Percentiles rank a stretch among this genome's conserved stretches.
These are phyloP conservation scores for Eupithecia subfuscata DNA, from an alignment of 2,888 invertebrate species.

Conservation along the genomic window DNA sequence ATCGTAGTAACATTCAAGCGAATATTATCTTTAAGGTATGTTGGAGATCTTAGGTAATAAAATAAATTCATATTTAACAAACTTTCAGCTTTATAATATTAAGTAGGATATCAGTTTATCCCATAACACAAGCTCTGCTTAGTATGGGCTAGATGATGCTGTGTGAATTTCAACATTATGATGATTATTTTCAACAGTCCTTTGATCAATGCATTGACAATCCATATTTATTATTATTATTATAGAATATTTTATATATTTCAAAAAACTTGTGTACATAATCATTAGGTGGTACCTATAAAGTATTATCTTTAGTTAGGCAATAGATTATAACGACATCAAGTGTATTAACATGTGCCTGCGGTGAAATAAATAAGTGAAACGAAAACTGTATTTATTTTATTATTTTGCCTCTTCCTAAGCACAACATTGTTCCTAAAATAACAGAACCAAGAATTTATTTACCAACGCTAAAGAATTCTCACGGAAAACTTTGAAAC, in stretches of 20 bases:
- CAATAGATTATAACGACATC: no score
- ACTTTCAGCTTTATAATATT: no score
- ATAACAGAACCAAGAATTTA: slow-evolving; percentile 20
- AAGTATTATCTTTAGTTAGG: no score
- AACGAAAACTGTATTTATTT: background rate
- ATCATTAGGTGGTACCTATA: no score
- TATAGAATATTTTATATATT: no score
- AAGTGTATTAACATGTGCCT: no score
- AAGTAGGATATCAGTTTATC: background rate
- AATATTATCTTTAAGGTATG: no score
- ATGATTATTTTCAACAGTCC: background rate
- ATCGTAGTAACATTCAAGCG: no score
- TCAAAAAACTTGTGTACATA: no score
- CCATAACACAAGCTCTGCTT: background rate
- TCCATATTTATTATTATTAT: background rate
- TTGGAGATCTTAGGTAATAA: no score
- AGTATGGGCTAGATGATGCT: background rate
- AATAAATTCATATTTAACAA: no score
- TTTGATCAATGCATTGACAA: background rate
- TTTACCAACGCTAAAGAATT: slow-evolving; percentile 29
- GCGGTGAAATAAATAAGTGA: no score
- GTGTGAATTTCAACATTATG: background rate
- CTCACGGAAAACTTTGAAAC: slow-evolving; percentile 30
- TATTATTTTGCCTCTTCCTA: background rate
- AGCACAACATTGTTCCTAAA: background rate